phyloP scores from a whole-genome alignment of 2,888 invertebrate genomes.

The Molanna angustata region DNA sequence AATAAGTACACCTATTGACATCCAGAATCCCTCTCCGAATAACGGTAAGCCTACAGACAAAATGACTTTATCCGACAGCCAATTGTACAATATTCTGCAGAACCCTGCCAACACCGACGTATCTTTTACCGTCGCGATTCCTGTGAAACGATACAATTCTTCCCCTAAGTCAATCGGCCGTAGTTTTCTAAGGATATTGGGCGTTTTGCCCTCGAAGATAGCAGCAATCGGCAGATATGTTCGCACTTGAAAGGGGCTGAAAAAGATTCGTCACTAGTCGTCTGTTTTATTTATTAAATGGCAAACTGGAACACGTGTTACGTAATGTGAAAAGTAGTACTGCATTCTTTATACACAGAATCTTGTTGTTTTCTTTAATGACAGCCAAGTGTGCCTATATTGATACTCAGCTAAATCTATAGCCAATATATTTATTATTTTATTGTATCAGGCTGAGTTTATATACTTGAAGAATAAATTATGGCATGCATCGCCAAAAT shows the following conservation, averaged over 20 bases:
- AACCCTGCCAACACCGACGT: not conserved
- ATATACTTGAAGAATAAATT: no score
- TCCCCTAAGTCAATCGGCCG: not conserved
- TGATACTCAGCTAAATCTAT: no score
- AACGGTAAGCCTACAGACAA: slow-evolving; percentile 8
- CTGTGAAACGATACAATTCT: not conserved
- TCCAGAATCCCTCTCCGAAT: not conserved
- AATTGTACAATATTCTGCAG: not conserved
- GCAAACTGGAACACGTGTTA: no score
- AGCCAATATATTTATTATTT: no score
- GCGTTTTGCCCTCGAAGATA: not conserved
- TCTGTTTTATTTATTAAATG: not conserved
- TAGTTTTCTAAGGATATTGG: not conserved
- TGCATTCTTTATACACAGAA: no score
- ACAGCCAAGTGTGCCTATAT: no score
- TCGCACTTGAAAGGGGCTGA: not conserved
- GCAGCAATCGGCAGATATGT: not conserved
- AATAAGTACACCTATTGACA: slow-evolving; percentile 2
- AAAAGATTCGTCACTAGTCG: not conserved
- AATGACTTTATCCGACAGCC: not conserved
- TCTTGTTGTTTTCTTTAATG: no score
- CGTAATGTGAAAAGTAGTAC: no score
- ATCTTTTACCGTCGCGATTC: not conserved
- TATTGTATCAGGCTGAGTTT: no score
- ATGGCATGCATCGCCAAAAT: no score